Conservation (phyloP, 1,140 invertebrate species). For the Goniozus legneri region DNA sequence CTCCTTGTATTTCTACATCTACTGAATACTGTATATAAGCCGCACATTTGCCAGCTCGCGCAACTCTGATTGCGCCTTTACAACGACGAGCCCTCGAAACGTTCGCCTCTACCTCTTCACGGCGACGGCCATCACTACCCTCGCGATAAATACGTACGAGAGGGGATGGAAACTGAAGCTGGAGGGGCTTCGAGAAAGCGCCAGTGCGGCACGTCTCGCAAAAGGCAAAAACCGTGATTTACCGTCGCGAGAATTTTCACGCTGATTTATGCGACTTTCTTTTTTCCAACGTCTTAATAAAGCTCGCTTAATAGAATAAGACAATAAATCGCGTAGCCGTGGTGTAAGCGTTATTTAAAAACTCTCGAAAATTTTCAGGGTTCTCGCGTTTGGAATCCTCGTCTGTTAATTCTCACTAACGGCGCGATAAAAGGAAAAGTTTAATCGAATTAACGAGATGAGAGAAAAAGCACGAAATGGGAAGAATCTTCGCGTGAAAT, state of each 20-base stretch:
- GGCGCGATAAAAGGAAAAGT: too few species aligned
- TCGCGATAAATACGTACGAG: conserved; percentile 10
- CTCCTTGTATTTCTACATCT: too few species aligned
- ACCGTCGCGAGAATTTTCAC: conserved; percentile 9
- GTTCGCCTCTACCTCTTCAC: neutral
- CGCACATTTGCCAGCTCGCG: too few species aligned
- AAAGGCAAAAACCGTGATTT: conserved; percentile 20
- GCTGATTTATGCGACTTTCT: neutral
- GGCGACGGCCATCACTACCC: neutral
- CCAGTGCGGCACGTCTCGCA: conserved; percentile 3
- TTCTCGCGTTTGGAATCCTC: too few species aligned
- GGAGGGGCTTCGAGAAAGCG: conserved; percentile 2
- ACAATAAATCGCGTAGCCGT: conserved; percentile 19
- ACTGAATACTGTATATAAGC: too few species aligned
- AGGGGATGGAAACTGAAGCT: conserved; percentile 13
- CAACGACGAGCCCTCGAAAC: too few species aligned
- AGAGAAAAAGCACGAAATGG: too few species aligned
- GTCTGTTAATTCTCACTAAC: too few species aligned
- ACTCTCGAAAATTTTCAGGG: neutral
- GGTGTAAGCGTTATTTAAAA: conserved; percentile 2
- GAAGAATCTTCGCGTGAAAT: too few species aligned
- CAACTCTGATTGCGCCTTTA: too few species aligned
- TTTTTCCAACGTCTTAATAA: conserved; percentile 13
- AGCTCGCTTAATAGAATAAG: conserved; percentile 14
- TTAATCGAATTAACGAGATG: too few species aligned